A percentile compares a stretch with the other conserved stretches of the same genome.
Conservation (phyloP, 2,113 vertebrate species). For the Thamnophis sirtalis region DNA sequence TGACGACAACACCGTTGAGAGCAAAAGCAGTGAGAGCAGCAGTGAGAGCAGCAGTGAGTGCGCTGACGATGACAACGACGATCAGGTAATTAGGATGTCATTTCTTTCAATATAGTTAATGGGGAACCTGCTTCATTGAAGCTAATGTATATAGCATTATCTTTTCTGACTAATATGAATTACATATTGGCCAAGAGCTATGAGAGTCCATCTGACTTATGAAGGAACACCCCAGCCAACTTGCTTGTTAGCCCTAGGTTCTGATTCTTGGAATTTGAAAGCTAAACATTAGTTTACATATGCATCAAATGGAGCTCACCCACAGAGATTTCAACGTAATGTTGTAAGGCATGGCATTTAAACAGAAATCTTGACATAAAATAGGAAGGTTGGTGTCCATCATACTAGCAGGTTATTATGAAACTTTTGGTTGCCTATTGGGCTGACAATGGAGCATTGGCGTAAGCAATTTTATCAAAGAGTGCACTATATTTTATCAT, state of each 20-base stretch:
- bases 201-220: neutral
- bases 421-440: too few relatives aligned
- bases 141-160: neutral
- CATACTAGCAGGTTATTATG: neutral
- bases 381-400: neutral
- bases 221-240: neutral
- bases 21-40: neutral
- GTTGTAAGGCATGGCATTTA: neutral
- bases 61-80: fast-evolving
- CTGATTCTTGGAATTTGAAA: neutral
- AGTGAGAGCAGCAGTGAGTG: neutral
- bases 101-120: neutral
- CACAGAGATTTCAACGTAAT: neutral
- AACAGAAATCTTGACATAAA: neutral
- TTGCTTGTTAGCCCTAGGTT: neutral
- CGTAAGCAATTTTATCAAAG: neutral
- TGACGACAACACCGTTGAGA: neutral
- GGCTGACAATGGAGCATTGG: too few relatives aligned
- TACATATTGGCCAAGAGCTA: neutral
- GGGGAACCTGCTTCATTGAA: neutral
- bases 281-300: neutral
- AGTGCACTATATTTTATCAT: too few relatives aligned
- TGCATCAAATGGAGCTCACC: neutral
- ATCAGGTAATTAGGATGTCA: fast-evolving
- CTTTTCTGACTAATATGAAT: neutral